phyloP scores from a whole-genome alignment of 2,888 invertebrate species.

The Dendrolimus houi region DNA sequence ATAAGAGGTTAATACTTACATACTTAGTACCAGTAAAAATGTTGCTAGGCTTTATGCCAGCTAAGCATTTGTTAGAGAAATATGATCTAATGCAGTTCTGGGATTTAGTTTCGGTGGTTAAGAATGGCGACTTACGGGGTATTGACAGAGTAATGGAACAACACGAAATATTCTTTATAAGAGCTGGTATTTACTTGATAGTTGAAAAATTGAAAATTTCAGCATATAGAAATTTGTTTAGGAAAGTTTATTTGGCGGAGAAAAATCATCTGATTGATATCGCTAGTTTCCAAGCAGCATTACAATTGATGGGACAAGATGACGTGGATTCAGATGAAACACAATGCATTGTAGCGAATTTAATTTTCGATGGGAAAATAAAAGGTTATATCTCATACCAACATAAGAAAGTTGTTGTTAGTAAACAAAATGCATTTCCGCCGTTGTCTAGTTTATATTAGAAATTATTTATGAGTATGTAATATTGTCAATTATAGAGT shows the following conservation, averaged over 20 bases:
- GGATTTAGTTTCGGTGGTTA: constrained; percentile 91
- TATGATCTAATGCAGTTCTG: constrained; percentile 94
- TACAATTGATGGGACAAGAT: constrained; percentile 87
- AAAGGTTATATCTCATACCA: constrained; percentile 99
- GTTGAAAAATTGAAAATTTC: constrained; percentile 97
- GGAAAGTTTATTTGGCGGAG: constrained; percentile 87
- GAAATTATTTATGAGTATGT: neutral
- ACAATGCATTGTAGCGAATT: constrained; percentile 96
- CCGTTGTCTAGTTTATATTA: constrained; percentile 78
- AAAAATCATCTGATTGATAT: constrained; percentile 93
- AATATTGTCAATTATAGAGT: neutral
- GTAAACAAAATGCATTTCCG: constrained; percentile 98
- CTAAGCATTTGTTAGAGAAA: constrained; percentile 84
- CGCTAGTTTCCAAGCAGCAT: constrained; percentile 86
- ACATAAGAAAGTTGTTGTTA: constrained; percentile 97
- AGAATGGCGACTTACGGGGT: constrained; percentile 89
- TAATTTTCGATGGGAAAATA: constrained; percentile 97
- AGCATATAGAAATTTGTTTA: constrained; percentile 96
- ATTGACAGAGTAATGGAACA: constrained; percentile 90
- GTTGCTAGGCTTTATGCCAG: constrained; percentile 97
- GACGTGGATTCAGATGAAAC: constrained; percentile 96
- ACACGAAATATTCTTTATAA: constrained; percentile 95
- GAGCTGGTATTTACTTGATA: constrained; percentile 97
- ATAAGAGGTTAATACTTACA: constrained; percentile 94
- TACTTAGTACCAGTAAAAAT: constrained; percentile 98